Evolutionary conservation across 2,113 vertebrate genomes (phyloP).

Genomic region (Centropristis striata): DNA sequence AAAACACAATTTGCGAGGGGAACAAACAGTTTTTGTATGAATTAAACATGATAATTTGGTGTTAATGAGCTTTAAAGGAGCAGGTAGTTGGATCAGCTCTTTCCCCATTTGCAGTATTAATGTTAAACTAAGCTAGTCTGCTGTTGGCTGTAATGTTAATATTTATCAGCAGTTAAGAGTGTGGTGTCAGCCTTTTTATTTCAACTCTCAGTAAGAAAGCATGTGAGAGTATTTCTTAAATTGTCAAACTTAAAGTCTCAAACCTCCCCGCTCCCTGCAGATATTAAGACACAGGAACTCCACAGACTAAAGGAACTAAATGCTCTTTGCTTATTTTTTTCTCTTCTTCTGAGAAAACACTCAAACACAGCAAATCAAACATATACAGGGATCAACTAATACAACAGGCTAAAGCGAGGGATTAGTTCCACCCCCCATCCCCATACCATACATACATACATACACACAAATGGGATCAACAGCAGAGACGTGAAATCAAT

Average conservation of each 20-base stretch:
- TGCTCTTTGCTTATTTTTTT: slow-evolving; percentile 23
- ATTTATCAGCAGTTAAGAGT: background rate
- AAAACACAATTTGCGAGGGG: no score
- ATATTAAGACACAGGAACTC: slow-evolving; percentile 67
- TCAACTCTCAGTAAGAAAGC: background rate
- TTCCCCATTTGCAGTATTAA: background rate
- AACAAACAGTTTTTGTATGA: background rate
- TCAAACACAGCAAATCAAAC: slow-evolving; percentile 62
- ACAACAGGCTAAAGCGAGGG: slow-evolving; percentile 59
- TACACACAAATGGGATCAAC: slow-evolving; percentile 24
- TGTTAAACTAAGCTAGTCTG: slow-evolving; percentile 10
- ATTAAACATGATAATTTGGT: background rate
- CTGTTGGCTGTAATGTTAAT: background rate
- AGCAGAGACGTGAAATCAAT: slow-evolving; percentile 42
- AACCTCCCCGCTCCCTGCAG: slow-evolving; percentile 64
- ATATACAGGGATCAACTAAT: slow-evolving; percentile 56
- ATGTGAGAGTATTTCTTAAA: slow-evolving; percentile 7
- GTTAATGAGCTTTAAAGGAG: background rate
- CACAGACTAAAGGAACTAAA: slow-evolving; percentile 51
- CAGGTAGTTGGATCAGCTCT: background rate
- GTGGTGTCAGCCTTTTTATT: background rate
- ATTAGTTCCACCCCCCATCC: background rate
- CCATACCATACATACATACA: background rate
- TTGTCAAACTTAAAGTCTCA: slow-evolving; percentile 38
- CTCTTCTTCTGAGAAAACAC: slow-evolving; percentile 58